Percentiles rank a stretch among this genome's conserved stretches.
Conservation (phyloP, 2,797 vertebrate species). For the Synanceia verrucosa region DNA sequence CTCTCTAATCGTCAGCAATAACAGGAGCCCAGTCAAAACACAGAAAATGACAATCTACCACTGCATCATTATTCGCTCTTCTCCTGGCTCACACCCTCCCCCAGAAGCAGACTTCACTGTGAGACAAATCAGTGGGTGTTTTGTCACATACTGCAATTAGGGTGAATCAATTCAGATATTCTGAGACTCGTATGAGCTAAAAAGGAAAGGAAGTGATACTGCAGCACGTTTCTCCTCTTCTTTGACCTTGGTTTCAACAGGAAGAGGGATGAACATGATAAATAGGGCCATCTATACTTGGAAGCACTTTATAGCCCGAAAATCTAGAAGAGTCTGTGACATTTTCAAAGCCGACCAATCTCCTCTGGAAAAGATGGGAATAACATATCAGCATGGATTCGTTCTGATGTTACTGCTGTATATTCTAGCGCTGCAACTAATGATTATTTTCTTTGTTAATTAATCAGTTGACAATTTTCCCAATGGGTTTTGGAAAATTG, state of each 20-base stretch:
- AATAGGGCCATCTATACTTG: constrained; percentile 22
- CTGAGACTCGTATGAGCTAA: constrained; percentile 28
- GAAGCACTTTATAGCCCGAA: constrained; percentile 6
- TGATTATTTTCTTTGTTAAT: too few relatives aligned
- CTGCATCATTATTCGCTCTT: constrained; percentile 51
- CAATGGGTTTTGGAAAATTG: too few relatives aligned
- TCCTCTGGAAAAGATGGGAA: neutral
- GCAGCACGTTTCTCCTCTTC: constrained; percentile 25
- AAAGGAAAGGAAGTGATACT: constrained; percentile 19
- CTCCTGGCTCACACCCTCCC: constrained; percentile 24
- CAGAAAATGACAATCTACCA: constrained; percentile 29
- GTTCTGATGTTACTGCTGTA: neutral
- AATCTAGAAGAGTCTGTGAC: neutral
- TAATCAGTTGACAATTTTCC: neutral
- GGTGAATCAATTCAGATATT: constrained; percentile 58
- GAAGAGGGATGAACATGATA: constrained; percentile 24
- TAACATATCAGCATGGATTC: neutral
- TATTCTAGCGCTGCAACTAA: neutral
- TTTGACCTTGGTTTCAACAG: constrained; percentile 53
- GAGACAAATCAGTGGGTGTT: constrained; percentile 59
- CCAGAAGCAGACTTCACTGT: constrained; percentile 35
- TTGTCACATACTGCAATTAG: constrained; percentile 64
- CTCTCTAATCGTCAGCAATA: constrained; percentile 52
- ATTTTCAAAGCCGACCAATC: neutral
- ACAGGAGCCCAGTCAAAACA: constrained; percentile 44